A percentile compares a stretch with the other conserved stretches of the same genome.
phyloP scores from a whole-genome alignment of 2,113 vertebrate species.

The Syngnathus scovelli region DNA sequence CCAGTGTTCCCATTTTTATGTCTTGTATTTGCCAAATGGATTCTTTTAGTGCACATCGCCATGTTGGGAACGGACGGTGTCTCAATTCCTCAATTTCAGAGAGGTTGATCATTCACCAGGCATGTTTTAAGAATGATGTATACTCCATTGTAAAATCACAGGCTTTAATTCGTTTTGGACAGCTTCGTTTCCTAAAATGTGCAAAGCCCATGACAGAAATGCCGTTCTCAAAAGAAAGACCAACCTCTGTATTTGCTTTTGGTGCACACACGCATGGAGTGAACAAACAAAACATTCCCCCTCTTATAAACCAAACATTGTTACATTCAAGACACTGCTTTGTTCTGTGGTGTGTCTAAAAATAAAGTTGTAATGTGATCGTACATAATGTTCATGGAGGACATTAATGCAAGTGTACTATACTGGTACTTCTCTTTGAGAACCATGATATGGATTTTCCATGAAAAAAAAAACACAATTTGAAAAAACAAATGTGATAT shows the following conservation, averaged over 20 bases:
- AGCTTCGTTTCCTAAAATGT: background rate
- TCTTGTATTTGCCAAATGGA: too few relatives aligned
- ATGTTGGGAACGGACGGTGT: too few relatives aligned
- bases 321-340: constrained; percentile 1
- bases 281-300: background rate
- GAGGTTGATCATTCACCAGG: background rate
- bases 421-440: constrained; percentile 35
- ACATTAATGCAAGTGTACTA: constrained; percentile 8
- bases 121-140: background rate
- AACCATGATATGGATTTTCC: constrained; percentile 1
- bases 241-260: background rate
- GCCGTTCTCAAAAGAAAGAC: background rate
- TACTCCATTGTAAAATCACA: background rate
- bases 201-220: constrained; percentile 4
- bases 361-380: constrained; percentile 9
- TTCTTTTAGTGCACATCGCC: too few relatives aligned
- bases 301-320: background rate
- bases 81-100: background rate
- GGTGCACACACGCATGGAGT: background rate
- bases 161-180: background rate
- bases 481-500: background rate
- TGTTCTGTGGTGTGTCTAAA: constrained; percentile 3
- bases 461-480: background rate
- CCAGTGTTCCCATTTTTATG: too few relatives aligned
- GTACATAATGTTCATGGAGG: constrained; percentile 1